Conservation (phyloP, 2,888 invertebrate species). For the Seladonia tumulorum region DNA sequence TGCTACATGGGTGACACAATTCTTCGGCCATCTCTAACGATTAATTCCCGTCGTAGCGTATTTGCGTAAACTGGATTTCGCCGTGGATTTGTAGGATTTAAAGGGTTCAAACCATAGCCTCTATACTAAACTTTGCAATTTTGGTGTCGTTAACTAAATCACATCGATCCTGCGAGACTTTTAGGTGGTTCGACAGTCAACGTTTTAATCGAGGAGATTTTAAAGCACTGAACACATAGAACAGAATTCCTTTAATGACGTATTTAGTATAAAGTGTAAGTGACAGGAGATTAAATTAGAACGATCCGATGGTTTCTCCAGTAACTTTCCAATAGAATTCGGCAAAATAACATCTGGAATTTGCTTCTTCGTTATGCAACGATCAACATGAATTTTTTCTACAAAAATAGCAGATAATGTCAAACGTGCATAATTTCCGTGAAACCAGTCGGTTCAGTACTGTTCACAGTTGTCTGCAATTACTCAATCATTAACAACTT, state of each 20-base stretch:
- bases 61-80: not conserved
- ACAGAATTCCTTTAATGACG: not conserved
- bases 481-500: not conserved
- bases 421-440: not conserved
- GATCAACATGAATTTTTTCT: not conserved
- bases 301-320: not conserved
- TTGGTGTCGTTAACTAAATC: not conserved
- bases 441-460: not conserved
- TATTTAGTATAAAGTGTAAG: not conserved
- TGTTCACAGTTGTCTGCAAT: not conserved
- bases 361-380: not conserved
- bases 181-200: not conserved
- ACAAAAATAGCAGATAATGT: not conserved
- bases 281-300: not conserved
- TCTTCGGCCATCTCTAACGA: not conserved
- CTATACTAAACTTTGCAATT: not conserved
- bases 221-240: not conserved
- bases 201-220: not conserved
- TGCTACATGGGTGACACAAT: conserved; percentile 4
- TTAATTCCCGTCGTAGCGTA: not conserved
- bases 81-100: not conserved
- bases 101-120: not conserved
- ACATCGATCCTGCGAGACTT: not conserved
- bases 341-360: not conserved
- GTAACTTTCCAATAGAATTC: not conserved